These are phyloP conservation scores for Acanthurus lineatus DNA, from an alignment of 2,797 vertebrate genomes.

Conservation along the genomic window DNA sequence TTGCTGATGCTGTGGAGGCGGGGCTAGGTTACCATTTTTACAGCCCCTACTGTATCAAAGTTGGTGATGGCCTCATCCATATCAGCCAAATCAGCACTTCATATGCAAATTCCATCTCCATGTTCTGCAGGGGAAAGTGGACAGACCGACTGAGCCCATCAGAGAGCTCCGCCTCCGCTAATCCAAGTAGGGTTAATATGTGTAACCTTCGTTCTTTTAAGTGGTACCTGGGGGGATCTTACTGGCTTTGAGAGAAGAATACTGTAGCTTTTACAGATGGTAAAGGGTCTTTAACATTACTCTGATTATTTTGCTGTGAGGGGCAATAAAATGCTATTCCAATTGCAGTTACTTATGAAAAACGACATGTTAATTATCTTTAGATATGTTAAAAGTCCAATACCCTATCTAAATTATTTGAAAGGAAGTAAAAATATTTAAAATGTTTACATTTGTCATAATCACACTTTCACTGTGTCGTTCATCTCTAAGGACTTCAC, in stretches of 20 bases:
- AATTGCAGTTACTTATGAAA: constrained; percentile 2
- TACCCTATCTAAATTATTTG: background rate
- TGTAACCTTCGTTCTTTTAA: constrained; percentile 45
- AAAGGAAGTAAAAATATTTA: background rate
- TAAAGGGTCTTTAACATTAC: constrained; percentile 12
- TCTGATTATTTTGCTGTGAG: background rate
- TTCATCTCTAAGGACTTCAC: background rate
- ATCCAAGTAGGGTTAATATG: constrained; percentile 46
- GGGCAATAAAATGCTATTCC: background rate
- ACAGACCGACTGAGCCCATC: constrained; percentile 16
- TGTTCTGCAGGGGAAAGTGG: constrained; percentile 20
- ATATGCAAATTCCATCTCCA: constrained; percentile 19
- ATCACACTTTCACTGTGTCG: background rate
- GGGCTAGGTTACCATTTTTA: background rate
- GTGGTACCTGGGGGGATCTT: constrained; percentile 37
- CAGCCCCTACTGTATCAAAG: background rate
- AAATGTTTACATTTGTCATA: background rate
- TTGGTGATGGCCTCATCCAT: background rate
- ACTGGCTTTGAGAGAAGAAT: constrained; percentile 31
- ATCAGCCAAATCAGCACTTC: background rate
- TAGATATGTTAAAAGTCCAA: background rate
- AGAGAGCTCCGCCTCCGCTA: constrained; percentile 21
- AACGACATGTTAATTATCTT: background rate
- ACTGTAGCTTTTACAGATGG: constrained; percentile 14
- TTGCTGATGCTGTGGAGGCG: background rate